Evolutionary conservation across 2,113 vertebrate genomes (phyloP).

Genomic region (Eurypyga helias): DNA sequence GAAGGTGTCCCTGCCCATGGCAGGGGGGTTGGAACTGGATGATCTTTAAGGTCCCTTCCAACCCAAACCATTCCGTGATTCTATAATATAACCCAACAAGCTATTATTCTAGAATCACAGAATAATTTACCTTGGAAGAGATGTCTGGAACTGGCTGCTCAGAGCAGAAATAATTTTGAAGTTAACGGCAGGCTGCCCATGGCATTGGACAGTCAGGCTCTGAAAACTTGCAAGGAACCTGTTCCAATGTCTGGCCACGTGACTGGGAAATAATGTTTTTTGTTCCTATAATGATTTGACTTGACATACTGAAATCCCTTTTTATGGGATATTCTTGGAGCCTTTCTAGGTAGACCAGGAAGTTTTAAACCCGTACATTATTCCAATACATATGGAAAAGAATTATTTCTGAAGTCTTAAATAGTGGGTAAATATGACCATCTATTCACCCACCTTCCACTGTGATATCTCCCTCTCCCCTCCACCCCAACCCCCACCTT

Average conservation of each 20-base stretch:
- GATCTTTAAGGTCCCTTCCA: too few relatives aligned
- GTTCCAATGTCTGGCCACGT: background rate
- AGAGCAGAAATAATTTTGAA: background rate
- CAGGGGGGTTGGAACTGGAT: too few relatives aligned
- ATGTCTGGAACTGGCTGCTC: background rate
- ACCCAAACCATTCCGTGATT: too few relatives aligned
- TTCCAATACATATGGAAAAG: background rate
- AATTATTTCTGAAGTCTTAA: background rate
- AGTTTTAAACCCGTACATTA: background rate
- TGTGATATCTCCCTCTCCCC: rapidly evolving
- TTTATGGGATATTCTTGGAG: background rate
- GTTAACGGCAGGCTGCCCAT: background rate
- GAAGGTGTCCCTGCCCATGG: too few relatives aligned
- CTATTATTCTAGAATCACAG: background rate
- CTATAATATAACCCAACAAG: background rate
- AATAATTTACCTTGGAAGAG: background rate
- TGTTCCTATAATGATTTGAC: background rate
- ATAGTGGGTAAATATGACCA: background rate
- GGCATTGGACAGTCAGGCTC: background rate
- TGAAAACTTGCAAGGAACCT: background rate
- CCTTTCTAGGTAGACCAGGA: background rate
- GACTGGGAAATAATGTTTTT: background rate
- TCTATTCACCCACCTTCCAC: background rate
- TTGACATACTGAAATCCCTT: background rate
- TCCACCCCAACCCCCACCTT: rapidly evolving